A percentile compares a stretch with the other conserved stretches of the same genome.
phyloP scores from a whole-genome alignment of 2,113 vertebrate genomes.

The rat (Rattus norvegicus) region DNA sequence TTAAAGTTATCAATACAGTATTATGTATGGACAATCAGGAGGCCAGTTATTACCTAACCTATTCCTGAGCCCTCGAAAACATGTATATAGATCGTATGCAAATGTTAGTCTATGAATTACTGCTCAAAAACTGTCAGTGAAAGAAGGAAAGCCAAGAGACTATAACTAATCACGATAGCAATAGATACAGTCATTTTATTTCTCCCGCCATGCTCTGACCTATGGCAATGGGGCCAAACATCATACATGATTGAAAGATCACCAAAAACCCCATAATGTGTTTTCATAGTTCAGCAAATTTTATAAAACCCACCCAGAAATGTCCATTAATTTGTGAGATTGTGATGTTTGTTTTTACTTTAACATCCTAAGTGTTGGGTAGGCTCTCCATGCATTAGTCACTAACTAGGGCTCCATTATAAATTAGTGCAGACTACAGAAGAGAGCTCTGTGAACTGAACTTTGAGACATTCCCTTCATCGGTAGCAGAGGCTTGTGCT shows the following conservation, averaged over 20 bases:
- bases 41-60: background rate
- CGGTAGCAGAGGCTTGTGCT: background rate
- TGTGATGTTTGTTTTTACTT: background rate
- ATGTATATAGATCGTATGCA: background rate
- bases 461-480: background rate
- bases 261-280: background rate
- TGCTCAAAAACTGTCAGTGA: background rate
- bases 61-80: background rate
- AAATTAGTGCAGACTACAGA: background rate
- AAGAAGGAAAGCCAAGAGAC: background rate
- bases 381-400: background rate
- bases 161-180: constrained; percentile 9
- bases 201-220: background rate
- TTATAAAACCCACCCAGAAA: background rate
- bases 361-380: background rate
- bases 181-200: constrained; percentile 15
- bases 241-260: constrained; percentile 10
- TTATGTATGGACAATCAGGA: background rate
- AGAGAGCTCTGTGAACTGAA: background rate
- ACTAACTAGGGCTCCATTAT: background rate
- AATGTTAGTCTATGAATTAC: background rate
- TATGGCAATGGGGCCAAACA: background rate
- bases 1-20: background rate
- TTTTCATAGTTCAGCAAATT: background rate
- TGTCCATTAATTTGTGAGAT: background rate